Conservation (phyloP, 2,113 vertebrate genomes). For the Pterocles burchelli region DNA sequence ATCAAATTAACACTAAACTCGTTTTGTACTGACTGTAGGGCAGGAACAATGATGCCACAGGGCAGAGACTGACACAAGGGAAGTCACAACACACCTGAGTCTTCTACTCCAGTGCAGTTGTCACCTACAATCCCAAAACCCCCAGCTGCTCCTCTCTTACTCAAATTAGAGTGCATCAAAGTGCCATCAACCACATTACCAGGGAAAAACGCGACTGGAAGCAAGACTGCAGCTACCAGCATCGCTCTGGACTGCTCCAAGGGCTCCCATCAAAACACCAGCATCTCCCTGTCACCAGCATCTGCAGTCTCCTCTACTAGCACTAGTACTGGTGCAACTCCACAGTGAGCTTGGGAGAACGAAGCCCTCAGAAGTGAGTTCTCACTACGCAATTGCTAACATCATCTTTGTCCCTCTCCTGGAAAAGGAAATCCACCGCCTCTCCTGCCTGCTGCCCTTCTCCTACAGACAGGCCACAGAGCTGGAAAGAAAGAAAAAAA, state of each 20-base stretch:
- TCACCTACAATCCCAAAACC: not conserved
- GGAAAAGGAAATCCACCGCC: not conserved
- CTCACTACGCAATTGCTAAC: not conserved
- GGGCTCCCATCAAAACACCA: not conserved
- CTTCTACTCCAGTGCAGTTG: not conserved
- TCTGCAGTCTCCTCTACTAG: not conserved
- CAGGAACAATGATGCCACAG: not conserved
- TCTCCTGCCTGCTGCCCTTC: not conserved
- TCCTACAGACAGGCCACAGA: not conserved
- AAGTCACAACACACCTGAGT: not conserved
- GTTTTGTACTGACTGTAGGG: not conserved
- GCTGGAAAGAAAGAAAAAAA: not conserved
- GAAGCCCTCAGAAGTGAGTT: not conserved
- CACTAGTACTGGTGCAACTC: no score
- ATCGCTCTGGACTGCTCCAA: not conserved
- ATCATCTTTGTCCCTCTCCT: not conserved
- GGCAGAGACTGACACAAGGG: not conserved
- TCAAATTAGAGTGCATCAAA: accelerated
- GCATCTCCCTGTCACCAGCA: not conserved
- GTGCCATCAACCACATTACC: not conserved
- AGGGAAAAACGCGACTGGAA: not conserved
- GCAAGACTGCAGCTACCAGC: not conserved
- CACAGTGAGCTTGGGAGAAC: not conserved
- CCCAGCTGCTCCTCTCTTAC: not conserved
- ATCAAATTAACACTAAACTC: not conserved